phyloP scores from a whole-genome alignment of 1,140 invertebrate genomes.

The Micrasema minimum region DNA sequence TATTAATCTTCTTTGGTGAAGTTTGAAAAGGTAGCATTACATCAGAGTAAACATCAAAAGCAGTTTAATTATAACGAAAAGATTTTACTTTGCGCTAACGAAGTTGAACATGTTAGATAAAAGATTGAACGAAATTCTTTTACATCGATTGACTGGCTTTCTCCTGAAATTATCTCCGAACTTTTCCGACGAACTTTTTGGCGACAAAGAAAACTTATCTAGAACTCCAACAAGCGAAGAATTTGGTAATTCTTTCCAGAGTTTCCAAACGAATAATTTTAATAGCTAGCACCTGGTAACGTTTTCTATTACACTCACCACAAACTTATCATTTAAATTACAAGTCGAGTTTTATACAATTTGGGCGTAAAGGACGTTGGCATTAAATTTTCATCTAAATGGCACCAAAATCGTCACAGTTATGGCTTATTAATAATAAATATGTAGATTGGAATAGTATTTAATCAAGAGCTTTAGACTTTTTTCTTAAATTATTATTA shows the following conservation, averaged over 20 bases:
- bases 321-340: conserved; percentile 19
- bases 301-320: conserved; percentile 5
- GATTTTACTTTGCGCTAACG: background rate
- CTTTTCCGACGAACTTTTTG: conserved; percentile 42
- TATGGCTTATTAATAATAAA: too few species aligned
- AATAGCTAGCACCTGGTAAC: conserved; percentile 43
- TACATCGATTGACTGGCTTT: conserved; percentile 40
- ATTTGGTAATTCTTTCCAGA: conserved; percentile 51
- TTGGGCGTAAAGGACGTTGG: too few species aligned
- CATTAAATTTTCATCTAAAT: too few species aligned
- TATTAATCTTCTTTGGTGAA: too few species aligned
- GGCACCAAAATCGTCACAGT: too few species aligned
- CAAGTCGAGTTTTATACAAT: too few species aligned
- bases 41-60: too few species aligned
- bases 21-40: too few species aligned
- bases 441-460: too few species aligned
- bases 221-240: conserved; percentile 39
- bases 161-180: conserved; percentile 35
- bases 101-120: conserved; percentile 6
- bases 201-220: conserved; percentile 48
- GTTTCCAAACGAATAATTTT: conserved; percentile 51
- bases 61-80: too few species aligned
- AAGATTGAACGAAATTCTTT: conserved; percentile 12
- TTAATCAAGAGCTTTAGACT: too few species aligned
- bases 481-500: too few species aligned